These are phyloP conservation scores for Penaeus vannamei DNA, from an alignment of 1,140 invertebrate genomes.

Conservation along the genomic window DNA sequence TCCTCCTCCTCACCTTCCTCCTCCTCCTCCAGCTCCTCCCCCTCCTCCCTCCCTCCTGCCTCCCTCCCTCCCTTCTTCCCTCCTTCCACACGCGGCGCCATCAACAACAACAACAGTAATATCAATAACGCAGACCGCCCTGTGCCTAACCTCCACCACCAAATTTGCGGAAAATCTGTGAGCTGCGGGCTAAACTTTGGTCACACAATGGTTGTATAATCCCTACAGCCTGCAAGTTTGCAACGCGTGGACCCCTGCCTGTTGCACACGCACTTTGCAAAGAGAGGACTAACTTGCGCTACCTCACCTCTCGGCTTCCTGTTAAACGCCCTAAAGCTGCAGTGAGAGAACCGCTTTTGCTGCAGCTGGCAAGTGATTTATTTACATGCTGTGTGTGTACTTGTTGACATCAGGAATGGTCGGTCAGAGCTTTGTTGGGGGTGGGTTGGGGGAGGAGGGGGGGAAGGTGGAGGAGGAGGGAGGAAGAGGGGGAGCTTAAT, in stretches of 20 bases:
- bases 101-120: neutral
- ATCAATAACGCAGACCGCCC: neutral
- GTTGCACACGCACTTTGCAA: constrained; percentile 51
- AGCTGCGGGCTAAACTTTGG: constrained; percentile 52
- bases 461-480: neutral
- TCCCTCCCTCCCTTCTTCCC: neutral
- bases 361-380: constrained; percentile 57
- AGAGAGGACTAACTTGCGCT: constrained; percentile 54
- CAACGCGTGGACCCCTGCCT: constrained; percentile 45
- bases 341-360: constrained; percentile 40
- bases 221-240: constrained; percentile 53
- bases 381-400: constrained; percentile 57
- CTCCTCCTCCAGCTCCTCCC: neutral
- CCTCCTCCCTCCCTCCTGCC: neutral
- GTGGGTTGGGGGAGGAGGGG: neutral
- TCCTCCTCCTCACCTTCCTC: neutral
- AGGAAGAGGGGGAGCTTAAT: neutral
- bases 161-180: constrained; percentile 60
- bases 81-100: neutral
- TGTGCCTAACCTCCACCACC: constrained; percentile 44
- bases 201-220: constrained; percentile 60
- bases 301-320: constrained; percentile 44
- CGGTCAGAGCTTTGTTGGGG: neutral
- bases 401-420: constrained; percentile 25
- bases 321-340: constrained; percentile 57